Conservation (phyloP, 2,888 invertebrate genomes). For the Drosophila lacicola region DNA sequence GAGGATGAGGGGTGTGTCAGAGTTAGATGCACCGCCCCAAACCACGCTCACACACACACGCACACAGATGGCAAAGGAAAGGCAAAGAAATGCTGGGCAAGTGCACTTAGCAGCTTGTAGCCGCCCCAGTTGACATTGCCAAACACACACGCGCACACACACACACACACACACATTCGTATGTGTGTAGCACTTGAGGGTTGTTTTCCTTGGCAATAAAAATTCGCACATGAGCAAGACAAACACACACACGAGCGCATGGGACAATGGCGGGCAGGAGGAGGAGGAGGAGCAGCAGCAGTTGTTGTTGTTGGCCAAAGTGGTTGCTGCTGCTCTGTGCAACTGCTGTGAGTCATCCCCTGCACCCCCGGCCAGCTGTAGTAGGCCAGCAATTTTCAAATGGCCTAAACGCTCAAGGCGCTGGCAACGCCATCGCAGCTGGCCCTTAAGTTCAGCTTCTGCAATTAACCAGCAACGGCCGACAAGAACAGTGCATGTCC, state of each 20-base stretch:
- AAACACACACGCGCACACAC: conserved; percentile 34
- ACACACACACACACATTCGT: conserved; percentile 24
- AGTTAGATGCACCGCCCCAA: conserved; percentile 8
- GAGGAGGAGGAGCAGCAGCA: conserved; percentile 24
- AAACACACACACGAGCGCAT: conserved; percentile 11
- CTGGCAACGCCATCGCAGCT: conserved; percentile 46
- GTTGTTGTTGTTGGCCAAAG: conserved; percentile 54
- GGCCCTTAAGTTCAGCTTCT: conserved; percentile 51
- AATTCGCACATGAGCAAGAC: conserved; percentile 73
- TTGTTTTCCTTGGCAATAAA: conserved; percentile 74
- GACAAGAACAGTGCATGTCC: conserved; percentile 56
- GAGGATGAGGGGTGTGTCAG: conserved; percentile 12
- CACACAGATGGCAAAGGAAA: conserved; percentile 48
- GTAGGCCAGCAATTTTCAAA: conserved; percentile 73
- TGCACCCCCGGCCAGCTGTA: conserved; percentile 33
- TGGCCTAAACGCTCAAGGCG: conserved; percentile 77
- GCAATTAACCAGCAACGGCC: conserved; percentile 62
- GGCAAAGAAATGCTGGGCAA: conserved; percentile 73
- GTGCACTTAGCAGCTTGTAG: conserved; percentile 78
- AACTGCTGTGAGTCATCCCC: conserved; percentile 12
- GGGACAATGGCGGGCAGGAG: conserved; percentile 61
- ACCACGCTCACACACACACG: conserved; percentile 5
- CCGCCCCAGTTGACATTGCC: conserved; percentile 79
- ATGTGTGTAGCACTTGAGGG: conserved; percentile 67
- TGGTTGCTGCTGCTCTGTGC: conserved; percentile 44